Base-by-base conservation (phyloP, 1,140 invertebrate genomes). In the Drosophila subpulchrella region DNA sequence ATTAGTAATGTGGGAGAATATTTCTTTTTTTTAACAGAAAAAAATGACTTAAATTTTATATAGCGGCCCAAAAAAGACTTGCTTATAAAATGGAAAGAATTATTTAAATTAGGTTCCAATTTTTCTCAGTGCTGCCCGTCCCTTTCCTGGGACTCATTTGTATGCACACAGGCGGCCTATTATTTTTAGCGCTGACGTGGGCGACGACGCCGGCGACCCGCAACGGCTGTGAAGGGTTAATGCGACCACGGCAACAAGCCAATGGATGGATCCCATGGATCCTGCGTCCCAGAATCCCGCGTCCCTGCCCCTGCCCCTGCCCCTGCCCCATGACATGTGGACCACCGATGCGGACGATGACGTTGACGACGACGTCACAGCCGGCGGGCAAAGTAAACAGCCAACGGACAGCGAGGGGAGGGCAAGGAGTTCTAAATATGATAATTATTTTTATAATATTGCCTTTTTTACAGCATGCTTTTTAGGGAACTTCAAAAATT, bases 101-200 rank as follows among this genome's bases (percentile, higher is more conserved):
- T 20, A 20, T 20, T 20, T 20, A 20, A 20, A 20, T 20, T 20
- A 20, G 20, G 1, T 20, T 20, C 20, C 20, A 20, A 20, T 56
- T 27, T 50, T 50, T 63, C 51, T 4, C 36, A 41, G 46, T 57
- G 41, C 57, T 7, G 32, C 32, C 32, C 32, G 6, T 32, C 32
- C 12, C 24, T 38, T 75, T 50, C 58, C 36, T 36, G 83, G 83
- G 79, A 86, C 83, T 88, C 83, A 86, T 86, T 86, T 88, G 75
- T 82, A 86, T 86, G 83, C 83, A 88, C 83, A 88, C 83, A 75
- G 71, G 83, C 83, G 83, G 83, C 83, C 83, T 86, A 86, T 86
- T 86, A 86, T 88, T 86, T 86, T 86, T 85, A 86, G 82, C 63
- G 78, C 66, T 80, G 73, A 77, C 73, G 73, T 73, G 81, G 72